These are phyloP conservation scores for Carcharodon carcharias DNA, from an alignment of 2,797 vertebrate genomes.

Conservation along the genomic window DNA sequence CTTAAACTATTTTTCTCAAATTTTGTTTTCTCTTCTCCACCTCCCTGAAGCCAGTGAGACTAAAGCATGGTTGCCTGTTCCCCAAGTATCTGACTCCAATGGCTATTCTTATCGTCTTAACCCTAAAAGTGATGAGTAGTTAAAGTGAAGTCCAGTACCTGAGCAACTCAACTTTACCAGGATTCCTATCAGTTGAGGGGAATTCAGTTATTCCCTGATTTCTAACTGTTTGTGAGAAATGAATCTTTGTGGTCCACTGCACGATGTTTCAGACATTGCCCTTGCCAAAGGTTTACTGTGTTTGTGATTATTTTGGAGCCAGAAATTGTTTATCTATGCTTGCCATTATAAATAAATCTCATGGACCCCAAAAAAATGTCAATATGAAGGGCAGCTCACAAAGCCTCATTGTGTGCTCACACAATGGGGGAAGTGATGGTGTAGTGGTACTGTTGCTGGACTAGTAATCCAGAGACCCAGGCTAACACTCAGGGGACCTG, in stretches of 20 bases:
- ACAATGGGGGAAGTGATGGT: too few species aligned
- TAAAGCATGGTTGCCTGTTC: neutral
- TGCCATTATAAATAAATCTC: neutral
- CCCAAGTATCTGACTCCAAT: neutral
- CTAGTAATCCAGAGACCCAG: too few species aligned
- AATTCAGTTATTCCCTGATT: neutral
- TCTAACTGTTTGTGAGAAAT: conserved; percentile 40
- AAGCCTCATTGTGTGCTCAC: neutral
- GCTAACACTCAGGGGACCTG: too few species aligned
- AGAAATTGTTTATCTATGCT: neutral
- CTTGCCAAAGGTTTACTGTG: neutral
- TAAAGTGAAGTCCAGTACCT: conserved; percentile 43
- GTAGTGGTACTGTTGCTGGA: too few species aligned
- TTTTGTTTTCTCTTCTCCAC: neutral
- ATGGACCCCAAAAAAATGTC: neutral
- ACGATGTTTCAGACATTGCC: conserved; percentile 30
- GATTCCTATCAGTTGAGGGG: neutral
- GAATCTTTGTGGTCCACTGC: neutral
- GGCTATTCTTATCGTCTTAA: neutral
- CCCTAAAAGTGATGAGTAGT: too few species aligned
- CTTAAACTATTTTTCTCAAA: neutral
- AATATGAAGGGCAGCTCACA: neutral
- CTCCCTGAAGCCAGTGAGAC: neutral
- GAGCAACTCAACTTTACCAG: neutral
- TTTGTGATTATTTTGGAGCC: neutral